Evolutionary conservation across 2,888 invertebrate genomes (phyloP).

Genomic region (Augochlorella aurata): DNA sequence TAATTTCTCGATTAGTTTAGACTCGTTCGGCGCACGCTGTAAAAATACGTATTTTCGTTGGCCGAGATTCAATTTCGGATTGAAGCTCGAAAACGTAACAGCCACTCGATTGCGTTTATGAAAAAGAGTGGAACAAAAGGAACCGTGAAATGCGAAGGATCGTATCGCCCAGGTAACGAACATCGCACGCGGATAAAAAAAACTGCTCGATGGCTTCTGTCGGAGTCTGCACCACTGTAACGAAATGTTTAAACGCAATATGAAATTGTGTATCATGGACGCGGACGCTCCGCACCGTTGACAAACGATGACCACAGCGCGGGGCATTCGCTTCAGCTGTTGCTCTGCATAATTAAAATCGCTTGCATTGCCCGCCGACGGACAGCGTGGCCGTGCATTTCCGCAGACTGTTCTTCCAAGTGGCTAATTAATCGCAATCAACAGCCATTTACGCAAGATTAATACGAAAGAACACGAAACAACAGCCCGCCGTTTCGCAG

Average conservation of each 20-base stretch:
- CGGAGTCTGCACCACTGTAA: not conserved
- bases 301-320: constrained; percentile 7
- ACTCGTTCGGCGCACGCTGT: too few species aligned
- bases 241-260: not conserved
- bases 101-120: not conserved
- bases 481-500: not conserved
- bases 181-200: not conserved
- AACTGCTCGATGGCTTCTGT: not conserved
- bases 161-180: not conserved
- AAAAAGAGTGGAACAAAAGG: not conserved
- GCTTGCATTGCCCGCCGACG: not conserved
- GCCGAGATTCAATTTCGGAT: not conserved
- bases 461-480: not conserved
- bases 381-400: not conserved
- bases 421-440: constrained; percentile 16
- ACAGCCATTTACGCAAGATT: not conserved
- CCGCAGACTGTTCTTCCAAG: not conserved
- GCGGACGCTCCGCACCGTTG: not conserved
- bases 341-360: constrained; percentile 37
- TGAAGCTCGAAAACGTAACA: not conserved
- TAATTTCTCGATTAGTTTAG: too few species aligned
- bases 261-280: not conserved
- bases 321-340: constrained; percentile 18
- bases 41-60: not conserved
- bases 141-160: not conserved